Evolutionary conservation across 2,797 vertebrate genomes (phyloP).

Genomic region (Morus bassanus): DNA sequence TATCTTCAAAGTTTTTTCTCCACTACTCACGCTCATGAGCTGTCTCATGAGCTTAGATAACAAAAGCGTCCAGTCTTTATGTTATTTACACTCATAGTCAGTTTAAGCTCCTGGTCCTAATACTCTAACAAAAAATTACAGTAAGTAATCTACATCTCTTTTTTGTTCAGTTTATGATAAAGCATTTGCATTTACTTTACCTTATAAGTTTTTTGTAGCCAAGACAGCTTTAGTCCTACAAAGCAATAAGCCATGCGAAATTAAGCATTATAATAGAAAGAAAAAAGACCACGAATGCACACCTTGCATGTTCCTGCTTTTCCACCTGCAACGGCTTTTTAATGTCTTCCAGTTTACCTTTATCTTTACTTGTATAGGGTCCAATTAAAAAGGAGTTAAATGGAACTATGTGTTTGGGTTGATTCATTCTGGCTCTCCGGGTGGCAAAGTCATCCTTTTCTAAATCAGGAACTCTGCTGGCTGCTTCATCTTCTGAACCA

Average conservation of each 20-base stretch:
- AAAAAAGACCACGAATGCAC: constrained; percentile 47
- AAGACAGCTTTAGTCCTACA: not conserved
- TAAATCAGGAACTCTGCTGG: constrained; percentile 84
- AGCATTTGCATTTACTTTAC: not conserved
- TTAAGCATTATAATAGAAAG: not conserved
- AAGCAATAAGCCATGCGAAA: not conserved
- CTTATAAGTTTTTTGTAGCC: not conserved
- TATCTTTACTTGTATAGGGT: constrained; percentile 64
- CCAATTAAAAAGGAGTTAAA: constrained; percentile 73
- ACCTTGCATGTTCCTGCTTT: constrained; percentile 71
- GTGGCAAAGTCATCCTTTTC: constrained; percentile 90
- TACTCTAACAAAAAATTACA: not conserved
- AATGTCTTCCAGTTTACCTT: constrained; percentile 39
- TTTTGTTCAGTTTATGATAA: not conserved
- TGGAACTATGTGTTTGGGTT: constrained; percentile 59
- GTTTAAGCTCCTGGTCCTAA: not conserved
- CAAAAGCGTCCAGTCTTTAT: not conserved
- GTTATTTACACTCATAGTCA: not conserved
- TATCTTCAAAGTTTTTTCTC: not conserved
- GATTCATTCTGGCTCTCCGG: constrained; percentile 76
- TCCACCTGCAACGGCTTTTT: constrained; percentile 51
- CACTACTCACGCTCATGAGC: not conserved
- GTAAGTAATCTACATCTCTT: not conserved
- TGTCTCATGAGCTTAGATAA: not conserved
- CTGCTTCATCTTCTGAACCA: constrained; percentile 79